Conservation (phyloP, 2,888 invertebrate species). For the Psylliodes chrysocephalus region DNA sequence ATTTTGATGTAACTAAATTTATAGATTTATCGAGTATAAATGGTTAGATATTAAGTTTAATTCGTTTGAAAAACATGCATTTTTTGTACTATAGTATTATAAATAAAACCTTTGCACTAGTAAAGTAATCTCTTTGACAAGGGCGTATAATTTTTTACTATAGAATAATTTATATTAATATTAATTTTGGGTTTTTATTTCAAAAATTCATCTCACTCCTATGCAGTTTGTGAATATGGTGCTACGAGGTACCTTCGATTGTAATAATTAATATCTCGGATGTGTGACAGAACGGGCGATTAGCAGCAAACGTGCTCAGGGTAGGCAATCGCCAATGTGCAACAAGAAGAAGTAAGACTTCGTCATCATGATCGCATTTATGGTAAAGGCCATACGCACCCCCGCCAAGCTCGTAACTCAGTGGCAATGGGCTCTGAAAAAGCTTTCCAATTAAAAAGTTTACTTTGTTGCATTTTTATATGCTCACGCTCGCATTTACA, state of each 20-base stretch:
- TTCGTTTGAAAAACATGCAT: too few species aligned
- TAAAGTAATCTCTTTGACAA: too few species aligned
- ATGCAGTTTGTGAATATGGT: conserved; percentile 11
- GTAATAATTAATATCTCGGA: conserved; percentile 40
- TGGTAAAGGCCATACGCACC: conserved; percentile 39
- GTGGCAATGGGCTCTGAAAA: conserved; percentile 47
- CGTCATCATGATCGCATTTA: conserved; percentile 37
- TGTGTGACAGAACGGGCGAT: conserved; percentile 45
- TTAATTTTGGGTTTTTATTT: conserved; percentile 12
- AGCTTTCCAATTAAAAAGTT: conserved; percentile 50
- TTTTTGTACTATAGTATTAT: too few species aligned
- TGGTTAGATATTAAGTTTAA: too few species aligned
- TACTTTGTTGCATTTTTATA: conserved; percentile 54
- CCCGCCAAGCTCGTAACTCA: conserved; percentile 35
- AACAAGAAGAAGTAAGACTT: conserved; percentile 36
- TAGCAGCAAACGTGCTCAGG: conserved; percentile 47
- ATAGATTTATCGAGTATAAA: too few species aligned
- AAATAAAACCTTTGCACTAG: too few species aligned
- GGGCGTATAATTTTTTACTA: too few species aligned
- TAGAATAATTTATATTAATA: too few species aligned
- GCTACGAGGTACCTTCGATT: conserved; percentile 31
- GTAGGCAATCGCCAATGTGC: conserved; percentile 39
- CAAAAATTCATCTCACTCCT: conserved; percentile 9
- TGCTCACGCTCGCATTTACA: conserved; percentile 41
- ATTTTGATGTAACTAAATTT: too few species aligned